Percentiles rank a stretch among this genome's conserved stretches.
Conservation (phyloP, 2,797 vertebrate species). For the Crocodylus rhombifer region DNA sequence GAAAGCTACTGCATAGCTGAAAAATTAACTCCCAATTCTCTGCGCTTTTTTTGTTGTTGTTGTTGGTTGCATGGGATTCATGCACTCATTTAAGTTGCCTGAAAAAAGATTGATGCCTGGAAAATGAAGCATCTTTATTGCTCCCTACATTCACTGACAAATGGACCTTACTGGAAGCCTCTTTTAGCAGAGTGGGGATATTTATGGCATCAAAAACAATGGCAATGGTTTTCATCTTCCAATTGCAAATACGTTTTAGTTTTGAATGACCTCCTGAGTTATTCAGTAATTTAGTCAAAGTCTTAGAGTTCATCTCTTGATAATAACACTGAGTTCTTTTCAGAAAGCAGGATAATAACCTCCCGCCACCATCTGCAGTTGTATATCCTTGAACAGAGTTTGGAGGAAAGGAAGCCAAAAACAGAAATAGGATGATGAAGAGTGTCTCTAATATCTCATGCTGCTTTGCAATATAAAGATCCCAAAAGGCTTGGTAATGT, state of each 20-base stretch:
- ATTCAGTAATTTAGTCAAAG: neutral
- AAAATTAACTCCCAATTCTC: neutral
- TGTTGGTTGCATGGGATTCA: neutral
- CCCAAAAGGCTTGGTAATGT: neutral
- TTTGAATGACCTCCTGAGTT: neutral
- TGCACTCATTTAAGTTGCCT: neutral
- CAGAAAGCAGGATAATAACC: neutral
- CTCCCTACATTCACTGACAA: neutral
- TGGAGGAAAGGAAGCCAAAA: neutral
- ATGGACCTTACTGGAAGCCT: neutral
- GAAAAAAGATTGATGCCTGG: neutral
- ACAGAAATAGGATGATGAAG: neutral
- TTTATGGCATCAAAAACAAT: neutral
- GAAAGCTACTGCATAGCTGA: neutral
- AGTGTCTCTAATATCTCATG: neutral
- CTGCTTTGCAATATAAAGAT: neutral
- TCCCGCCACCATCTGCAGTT: neutral
- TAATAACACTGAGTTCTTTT: neutral
- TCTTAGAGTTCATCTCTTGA: neutral
- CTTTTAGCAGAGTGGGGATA: neutral
- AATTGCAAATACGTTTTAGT: neutral
- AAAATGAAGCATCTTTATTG: neutral
- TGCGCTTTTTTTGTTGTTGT: conserved; percentile 12
- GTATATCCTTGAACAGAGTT: neutral
- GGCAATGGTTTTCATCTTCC: neutral